These are phyloP conservation scores for Pelochelys cantorii DNA, from an alignment of 2,797 vertebrate genomes.

Conservation along the genomic window DNA sequence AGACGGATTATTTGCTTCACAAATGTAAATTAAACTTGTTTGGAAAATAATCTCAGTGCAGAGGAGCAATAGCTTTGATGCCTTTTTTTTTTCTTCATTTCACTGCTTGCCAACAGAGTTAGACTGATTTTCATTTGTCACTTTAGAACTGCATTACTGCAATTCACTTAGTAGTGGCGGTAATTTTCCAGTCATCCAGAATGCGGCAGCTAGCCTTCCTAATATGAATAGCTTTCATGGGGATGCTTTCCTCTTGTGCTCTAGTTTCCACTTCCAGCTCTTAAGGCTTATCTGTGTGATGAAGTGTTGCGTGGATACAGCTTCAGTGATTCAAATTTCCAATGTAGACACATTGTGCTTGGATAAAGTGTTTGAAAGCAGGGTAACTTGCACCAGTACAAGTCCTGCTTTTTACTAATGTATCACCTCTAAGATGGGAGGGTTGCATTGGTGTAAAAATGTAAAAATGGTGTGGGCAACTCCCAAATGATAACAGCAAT, in stretches of 20 bases:
- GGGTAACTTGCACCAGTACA: background rate
- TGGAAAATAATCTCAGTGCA: background rate
- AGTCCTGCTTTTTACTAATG: no score
- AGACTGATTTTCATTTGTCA: background rate
- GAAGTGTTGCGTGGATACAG: background rate
- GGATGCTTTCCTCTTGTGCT: background rate
- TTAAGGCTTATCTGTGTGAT: background rate
- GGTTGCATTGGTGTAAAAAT: background rate
- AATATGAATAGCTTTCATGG: background rate
- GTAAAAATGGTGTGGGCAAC: background rate
- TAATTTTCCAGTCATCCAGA: background rate
- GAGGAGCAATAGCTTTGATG: background rate
- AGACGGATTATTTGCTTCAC: background rate
- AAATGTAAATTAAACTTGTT: background rate
- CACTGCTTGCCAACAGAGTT: background rate
- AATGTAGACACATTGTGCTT: background rate
- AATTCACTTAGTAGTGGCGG: background rate
- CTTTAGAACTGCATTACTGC: background rate
- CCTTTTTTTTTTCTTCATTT: background rate
- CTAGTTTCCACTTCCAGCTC: background rate
- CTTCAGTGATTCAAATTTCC: background rate
- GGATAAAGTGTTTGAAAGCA: background rate
- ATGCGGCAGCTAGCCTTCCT: background rate
- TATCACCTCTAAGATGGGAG: no score
- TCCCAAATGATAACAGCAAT: background rate